Conservation (phyloP, 1,140 invertebrate genomes). For the Octopus bimaculoides region DNA sequence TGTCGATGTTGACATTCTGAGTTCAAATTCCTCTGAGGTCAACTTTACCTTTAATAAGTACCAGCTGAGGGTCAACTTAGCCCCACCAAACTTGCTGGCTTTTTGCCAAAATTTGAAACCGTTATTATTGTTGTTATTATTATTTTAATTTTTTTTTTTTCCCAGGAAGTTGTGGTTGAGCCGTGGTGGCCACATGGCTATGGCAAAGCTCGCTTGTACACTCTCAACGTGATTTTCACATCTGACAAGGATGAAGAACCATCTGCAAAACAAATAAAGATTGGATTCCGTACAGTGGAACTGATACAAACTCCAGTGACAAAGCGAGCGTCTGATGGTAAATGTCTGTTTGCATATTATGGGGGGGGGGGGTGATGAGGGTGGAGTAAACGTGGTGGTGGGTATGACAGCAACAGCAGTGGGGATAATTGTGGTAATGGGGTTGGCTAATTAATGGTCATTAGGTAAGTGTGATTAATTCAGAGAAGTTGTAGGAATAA, state of each 20-base stretch:
- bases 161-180: constrained; percentile 53
- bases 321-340: constrained; percentile 25
- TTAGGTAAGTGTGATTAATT: too few species aligned
- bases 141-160: neutral
- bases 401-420: neutral
- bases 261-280: constrained; percentile 56
- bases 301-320: constrained; percentile 58
- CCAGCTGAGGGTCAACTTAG: too few species aligned
- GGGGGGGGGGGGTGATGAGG: neutral
- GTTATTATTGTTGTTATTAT: too few species aligned
- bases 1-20: too few species aligned
- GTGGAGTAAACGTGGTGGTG: constrained; percentile 2
- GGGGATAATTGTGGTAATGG: neutral
- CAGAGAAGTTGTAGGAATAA: too few species aligned
- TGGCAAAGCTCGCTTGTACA: constrained; percentile 78
- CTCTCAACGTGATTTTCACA: constrained; percentile 62
- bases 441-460: too few species aligned
- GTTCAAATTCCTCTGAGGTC: too few species aligned
- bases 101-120: too few species aligned
- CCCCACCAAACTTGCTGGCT: too few species aligned
- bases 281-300: constrained; percentile 87
- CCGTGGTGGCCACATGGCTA: constrained; percentile 96
- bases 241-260: constrained; percentile 47
- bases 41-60: too few species aligned
- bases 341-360: neutral